Base-by-base conservation (phyloP, 1,140 invertebrate genomes). In the Coelopa frigida region DNA sequence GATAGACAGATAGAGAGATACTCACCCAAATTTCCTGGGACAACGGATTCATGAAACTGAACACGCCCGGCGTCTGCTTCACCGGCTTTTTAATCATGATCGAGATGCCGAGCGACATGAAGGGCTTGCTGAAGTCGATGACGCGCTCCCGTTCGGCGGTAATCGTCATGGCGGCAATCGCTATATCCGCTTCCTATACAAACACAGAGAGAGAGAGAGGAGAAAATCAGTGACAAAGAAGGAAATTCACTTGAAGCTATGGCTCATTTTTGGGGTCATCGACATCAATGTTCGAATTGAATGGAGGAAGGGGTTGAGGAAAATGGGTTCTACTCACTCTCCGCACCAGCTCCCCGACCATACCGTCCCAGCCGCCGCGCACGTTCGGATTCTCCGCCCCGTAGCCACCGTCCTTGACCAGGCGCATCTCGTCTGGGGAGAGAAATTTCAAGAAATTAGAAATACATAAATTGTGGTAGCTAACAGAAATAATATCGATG, bases 21-120 rank as follows among this genome's bases (percentile, higher is more conserved):
- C 67, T 70, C 64, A 78, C 87, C 95, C 95, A 99, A 66, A 98
- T 97, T 71, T 96, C 95, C 59, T 90, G 91, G 39, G 92, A 96
- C 29, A 99, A 76, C 14, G 96, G 96, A 70, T 92, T 91, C 66
- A 99, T 82, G 72, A 99, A 99, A 59, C 92, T 95, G 73, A 98
- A 97, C 4, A 96, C 90, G 14, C 90, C 89, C 2, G 87, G 83
- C 60, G 90, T 88, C 65, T 90, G 87, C 71, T 96, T 96, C 51
- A 93, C 82, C 5, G 91, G 90, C 68, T 94, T 96, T 73, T 94
- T 97, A 58, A 96, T 94, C 83, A 96, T 91, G 54, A 98, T 96
- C 53, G 91, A 95, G 59, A 98, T 95, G 45, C 94, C 94, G 10
- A 98, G 78, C 15, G 93, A 94, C 81, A 99, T 92, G 75, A 98